Conservation (phyloP, 92 coral and sea anemone species). For the Pocillopora meandrina region DNA sequence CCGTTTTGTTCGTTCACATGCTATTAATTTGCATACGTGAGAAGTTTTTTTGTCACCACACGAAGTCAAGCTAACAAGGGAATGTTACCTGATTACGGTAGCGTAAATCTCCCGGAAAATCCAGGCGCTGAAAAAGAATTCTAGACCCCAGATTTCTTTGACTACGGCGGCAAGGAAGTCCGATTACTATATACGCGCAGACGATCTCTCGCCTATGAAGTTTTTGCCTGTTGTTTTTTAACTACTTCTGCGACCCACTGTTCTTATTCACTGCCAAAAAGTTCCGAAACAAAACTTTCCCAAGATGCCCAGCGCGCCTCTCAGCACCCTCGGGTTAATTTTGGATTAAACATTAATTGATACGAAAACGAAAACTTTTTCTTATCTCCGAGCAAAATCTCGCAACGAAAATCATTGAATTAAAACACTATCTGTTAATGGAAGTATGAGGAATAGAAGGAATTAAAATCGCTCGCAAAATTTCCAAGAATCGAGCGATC, state of each 20-base stretch:
- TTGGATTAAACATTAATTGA: constrained; percentile 72
- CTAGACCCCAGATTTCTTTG: constrained; percentile 15
- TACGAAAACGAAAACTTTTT: constrained; percentile 40
- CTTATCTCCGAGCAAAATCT: constrained; percentile 29
- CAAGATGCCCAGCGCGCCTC: constrained; percentile 83
- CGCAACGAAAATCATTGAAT: background rate
- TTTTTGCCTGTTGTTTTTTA: constrained; percentile 45
- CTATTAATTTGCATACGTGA: constrained; percentile 91
- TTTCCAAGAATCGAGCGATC: background rate
- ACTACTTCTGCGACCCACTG: background rate
- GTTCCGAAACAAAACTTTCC: constrained; percentile 87
- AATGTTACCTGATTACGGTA: constrained; percentile 60
- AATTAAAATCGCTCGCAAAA: background rate
- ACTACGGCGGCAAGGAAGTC: background rate
- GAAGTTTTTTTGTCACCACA: constrained; percentile 85
- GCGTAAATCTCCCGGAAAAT: constrained; percentile 29
- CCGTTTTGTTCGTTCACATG: constrained; percentile 75
- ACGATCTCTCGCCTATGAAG: constrained; percentile 31
- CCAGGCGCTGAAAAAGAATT: constrained; percentile 35
- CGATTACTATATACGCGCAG: constrained; percentile 6
- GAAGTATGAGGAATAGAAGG: background rate
- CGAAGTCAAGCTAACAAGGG: constrained; percentile 70
- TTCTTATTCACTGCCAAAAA: constrained; percentile 48
- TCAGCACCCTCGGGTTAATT: constrained; percentile 80
- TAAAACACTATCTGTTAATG: background rate